Evolutionary conservation across 2,888 invertebrate genomes (phyloP).

Genomic region (Bombylius major): DNA sequence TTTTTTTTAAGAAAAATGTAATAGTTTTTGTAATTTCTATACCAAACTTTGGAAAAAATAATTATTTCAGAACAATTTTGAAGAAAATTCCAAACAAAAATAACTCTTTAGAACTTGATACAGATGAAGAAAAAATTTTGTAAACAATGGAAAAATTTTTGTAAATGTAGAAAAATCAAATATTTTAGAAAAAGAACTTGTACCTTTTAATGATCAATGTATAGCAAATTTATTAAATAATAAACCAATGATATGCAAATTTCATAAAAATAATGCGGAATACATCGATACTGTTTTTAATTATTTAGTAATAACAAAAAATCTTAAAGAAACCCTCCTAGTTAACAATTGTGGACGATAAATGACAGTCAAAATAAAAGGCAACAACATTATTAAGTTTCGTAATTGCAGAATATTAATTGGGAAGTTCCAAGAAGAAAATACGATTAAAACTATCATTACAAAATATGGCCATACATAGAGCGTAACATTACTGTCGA

Average conservation of each 20-base stretch:
- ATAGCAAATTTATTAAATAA: neutral
- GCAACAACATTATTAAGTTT: neutral
- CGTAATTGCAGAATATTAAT: neutral
- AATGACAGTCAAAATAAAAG: neutral
- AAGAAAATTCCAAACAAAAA: conserved; percentile 6
- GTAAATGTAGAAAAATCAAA: neutral
- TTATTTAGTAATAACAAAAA: neutral
- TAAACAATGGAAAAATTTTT: neutral
- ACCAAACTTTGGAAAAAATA: neutral
- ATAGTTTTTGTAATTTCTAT: conserved; percentile 4
- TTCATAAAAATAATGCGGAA: neutral
- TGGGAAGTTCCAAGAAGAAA: neutral
- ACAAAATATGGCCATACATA: too few relatives aligned
- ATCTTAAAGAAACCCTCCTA: neutral
- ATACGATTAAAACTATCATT: too few relatives aligned
- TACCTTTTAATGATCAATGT: neutral
- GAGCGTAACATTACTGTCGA: too few relatives aligned
- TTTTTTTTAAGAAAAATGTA: neutral
- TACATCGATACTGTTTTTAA: neutral
- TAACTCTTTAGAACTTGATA: conserved; percentile 2
- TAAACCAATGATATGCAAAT: neutral
- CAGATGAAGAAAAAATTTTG: neutral
- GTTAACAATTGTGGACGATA: neutral
- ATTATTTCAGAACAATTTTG: neutral
- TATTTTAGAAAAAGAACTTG: neutral